A percentile compares a stretch with the other conserved stretches of the same genome.
These are phyloP conservation scores for Xenus cinereus DNA, from an alignment of 2,113 vertebrate genomes.

Conservation along the genomic window DNA sequence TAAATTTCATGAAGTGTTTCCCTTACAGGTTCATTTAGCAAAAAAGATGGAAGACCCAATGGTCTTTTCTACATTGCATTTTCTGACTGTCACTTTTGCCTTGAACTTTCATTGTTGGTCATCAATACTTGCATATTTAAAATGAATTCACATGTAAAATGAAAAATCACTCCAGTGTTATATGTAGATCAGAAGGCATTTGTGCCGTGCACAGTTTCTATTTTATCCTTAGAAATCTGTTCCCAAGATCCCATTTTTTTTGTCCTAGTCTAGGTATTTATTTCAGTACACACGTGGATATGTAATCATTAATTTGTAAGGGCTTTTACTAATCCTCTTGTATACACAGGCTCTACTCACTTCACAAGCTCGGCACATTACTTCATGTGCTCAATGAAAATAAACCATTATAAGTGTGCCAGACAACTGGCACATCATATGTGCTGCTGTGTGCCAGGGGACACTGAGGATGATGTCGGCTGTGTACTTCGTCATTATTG, in stretches of 20 bases:
- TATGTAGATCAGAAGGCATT: neutral
- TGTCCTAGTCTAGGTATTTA: neutral
- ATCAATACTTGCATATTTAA: neutral
- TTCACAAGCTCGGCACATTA: neutral
- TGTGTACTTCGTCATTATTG: neutral
- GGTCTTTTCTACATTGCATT: rapidly evolving
- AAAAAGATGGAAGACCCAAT: neutral
- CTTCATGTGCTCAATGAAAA: neutral
- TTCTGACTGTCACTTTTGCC: neutral
- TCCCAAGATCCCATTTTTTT: neutral
- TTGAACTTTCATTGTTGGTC: neutral
- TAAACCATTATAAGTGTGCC: neutral
- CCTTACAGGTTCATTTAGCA: neutral
- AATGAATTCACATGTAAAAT: neutral
- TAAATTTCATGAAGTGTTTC: neutral
- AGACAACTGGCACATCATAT: neutral
- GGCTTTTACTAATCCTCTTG: neutral
- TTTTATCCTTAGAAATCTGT: neutral
- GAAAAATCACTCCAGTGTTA: neutral
- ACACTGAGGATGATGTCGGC: neutral
- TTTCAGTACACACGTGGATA: neutral
- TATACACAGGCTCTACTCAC: neutral
- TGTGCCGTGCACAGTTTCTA: neutral
- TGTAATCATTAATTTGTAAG: neutral
- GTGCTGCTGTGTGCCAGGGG: neutral